Base-by-base conservation (phyloP, 1,140 invertebrate genomes). In the Neomicropteryx cornuta region DNA sequence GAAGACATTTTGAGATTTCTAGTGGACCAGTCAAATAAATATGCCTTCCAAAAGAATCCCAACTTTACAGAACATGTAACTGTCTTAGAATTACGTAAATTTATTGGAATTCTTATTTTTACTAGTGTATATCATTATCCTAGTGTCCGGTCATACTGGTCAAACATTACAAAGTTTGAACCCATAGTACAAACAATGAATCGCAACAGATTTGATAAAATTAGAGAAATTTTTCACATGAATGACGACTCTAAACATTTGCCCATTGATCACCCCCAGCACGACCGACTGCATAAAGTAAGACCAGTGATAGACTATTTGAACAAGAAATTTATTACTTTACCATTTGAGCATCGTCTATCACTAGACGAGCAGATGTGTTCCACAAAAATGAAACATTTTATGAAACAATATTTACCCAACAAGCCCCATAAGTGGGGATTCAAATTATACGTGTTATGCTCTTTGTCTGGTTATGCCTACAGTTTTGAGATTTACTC, bases 401-500 rank as follows among this genome's bases (percentile, higher is more conserved):
- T 46, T 39, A 53, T 60, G 34, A 62, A 62, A 47, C 62, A 67
- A 41, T 66, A 69, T 43, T 37, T 53, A 30, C 52, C 46, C 18
- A 44, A 46, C 32, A 43, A 45, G 29, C 41, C 38, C 41, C 28
- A 49, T 24, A 51, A 49, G 46, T 51, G 46, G 51, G 61, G 59
- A n/a, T 60, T 62, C n/a, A 67, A 64, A 48, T 47, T 65, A 39
- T 66, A 54, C 29, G 48, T 53, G 13, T 36, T 58, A 39, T 54
- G 50, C 44, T 50, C 44, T 41, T 33, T 47, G 19, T 52, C 44
- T 50, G 62, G 58, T 14, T 52, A 55, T 40, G 48, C 55, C 19
- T 54, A 62, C 44, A 56, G 53, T 45, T 62, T 63, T 58, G 58
- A 62, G 42, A 52, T 64, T 41, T 65, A 63, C 46, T 52, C 51